phyloP scores from a whole-genome alignment of 2,888 invertebrate genomes.

The Cosmorhoe ocellata region DNA sequence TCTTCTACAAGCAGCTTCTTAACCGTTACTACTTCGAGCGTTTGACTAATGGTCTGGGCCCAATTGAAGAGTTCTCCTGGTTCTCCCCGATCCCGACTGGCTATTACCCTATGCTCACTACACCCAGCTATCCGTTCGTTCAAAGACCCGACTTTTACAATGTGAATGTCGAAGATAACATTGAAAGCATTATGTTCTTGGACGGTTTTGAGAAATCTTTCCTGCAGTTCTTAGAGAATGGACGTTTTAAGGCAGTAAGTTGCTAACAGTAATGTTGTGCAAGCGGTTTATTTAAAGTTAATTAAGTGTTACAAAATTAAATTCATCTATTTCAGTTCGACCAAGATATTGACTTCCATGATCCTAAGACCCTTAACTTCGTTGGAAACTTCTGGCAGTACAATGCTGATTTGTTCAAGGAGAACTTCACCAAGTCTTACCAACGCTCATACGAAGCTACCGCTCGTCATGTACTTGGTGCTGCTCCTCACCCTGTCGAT shows the following conservation, averaged over 20 bases:
- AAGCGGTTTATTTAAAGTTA: too few relatives aligned
- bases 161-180: slow-evolving; percentile 73
- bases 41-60: slow-evolving; percentile 83
- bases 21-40: slow-evolving; percentile 88
- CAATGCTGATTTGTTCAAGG: slow-evolving; percentile 74
- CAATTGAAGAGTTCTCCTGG: slow-evolving; percentile 84
- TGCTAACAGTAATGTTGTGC: neutral
- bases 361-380: slow-evolving; percentile 75
- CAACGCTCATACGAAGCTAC: slow-evolving; percentile 83
- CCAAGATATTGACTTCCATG: slow-evolving; percentile 57
- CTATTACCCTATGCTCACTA: slow-evolving; percentile 50
- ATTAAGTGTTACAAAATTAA: neutral
- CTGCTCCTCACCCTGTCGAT: slow-evolving; percentile 46
- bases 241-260: slow-evolving; percentile 83
- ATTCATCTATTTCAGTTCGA: slow-evolving; percentile 52
- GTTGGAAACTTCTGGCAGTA: slow-evolving; percentile 82
- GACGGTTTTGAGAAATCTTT: slow-evolving; percentile 82
- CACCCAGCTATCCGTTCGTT: slow-evolving; percentile 71
- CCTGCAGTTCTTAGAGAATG: slow-evolving; percentile 76
- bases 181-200: slow-evolving; percentile 79
- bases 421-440: slow-evolving; percentile 52
- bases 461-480: slow-evolving; percentile 71
- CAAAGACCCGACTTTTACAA: slow-evolving; percentile 84
- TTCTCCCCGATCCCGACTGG: slow-evolving; percentile 80
- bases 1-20: slow-evolving; percentile 85